Percentiles rank a stretch among this genome's conserved stretches.
Conservation (phyloP, 2,797 vertebrate genomes). For the Pelobates cultripes region DNA sequence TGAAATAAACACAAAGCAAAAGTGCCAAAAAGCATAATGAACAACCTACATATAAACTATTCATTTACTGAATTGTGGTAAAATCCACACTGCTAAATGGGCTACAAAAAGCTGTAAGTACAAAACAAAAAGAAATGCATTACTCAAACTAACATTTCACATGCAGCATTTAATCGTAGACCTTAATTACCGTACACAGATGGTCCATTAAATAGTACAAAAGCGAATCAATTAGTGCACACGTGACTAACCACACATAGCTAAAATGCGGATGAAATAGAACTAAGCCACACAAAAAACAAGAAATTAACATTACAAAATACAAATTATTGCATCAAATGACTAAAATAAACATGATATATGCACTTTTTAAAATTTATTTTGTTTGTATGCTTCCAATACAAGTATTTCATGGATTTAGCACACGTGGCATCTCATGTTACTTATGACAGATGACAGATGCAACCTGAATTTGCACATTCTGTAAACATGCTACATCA, state of each 20-base stretch:
- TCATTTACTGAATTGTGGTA: not conserved
- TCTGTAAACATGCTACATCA: too few relatives aligned
- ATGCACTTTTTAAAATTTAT: not conserved
- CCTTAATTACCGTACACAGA: constrained; percentile 7
- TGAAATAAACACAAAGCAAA: too few relatives aligned
- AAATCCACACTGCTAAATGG: not conserved
- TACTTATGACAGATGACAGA: too few relatives aligned
- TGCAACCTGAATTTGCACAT: too few relatives aligned
- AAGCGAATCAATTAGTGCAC: not conserved
- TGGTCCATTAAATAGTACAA: constrained; percentile 6
- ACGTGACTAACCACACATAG: not conserved
- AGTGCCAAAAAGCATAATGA: too few relatives aligned
- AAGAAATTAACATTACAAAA: not conserved
- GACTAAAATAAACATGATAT: not conserved
- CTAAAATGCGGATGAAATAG: not conserved
- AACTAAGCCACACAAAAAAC: not conserved
- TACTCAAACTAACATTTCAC: not conserved
- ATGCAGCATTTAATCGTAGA: constrained; percentile 1
- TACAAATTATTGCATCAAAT: not conserved
- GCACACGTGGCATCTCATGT: too few relatives aligned
- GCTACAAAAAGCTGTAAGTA: not conserved
- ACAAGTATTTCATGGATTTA: too few relatives aligned
- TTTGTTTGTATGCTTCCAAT: not conserved
- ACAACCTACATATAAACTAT: not conserved
- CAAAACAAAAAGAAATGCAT: not conserved